Evolutionary conservation across 2,888 invertebrate genomes (phyloP).

Genomic region (Cryptophagus acutangulus): DNA sequence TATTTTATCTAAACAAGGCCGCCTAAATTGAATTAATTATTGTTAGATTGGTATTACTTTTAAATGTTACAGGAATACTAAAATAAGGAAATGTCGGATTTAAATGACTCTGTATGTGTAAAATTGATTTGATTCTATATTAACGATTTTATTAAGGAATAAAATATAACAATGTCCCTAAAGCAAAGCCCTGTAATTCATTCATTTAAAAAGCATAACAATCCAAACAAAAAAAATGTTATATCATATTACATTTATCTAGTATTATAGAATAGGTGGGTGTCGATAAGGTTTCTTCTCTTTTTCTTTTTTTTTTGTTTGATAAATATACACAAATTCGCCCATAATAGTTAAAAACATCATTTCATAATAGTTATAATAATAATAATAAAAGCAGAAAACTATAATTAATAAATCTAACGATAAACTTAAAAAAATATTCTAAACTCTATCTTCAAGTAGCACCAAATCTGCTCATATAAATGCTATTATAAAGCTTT

Average conservation of each 20-base stretch:
- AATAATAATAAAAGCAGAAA: constrained; percentile 15
- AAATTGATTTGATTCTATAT: too few species aligned
- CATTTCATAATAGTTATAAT: constrained; percentile 13
- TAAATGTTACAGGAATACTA: too few species aligned
- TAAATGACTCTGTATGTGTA: too few species aligned
- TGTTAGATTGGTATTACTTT: too few species aligned
- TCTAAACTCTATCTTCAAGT: constrained; percentile 35
- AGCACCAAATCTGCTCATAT: constrained; percentile 48
- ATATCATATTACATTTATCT: constrained; percentile 21
- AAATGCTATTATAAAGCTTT: constrained; percentile 46
- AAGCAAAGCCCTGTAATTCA: constrained; percentile 44
- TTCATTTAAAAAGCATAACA: constrained; percentile 44
- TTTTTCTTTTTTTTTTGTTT: too few species aligned
- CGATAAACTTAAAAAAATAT: constrained; percentile 12
- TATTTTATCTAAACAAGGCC: too few species aligned
- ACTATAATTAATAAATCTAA: constrained; percentile 19
- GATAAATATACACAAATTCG: constrained; percentile 14
- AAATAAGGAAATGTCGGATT: too few species aligned
- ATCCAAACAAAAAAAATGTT: constrained; percentile 39
- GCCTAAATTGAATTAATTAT: too few species aligned
- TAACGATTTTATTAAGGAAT: constrained; percentile 34
- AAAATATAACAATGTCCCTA: constrained; percentile 42
- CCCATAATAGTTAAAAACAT: constrained; percentile 27
- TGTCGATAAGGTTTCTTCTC: too few species aligned
- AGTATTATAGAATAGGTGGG: too few species aligned